Percentiles rank a stretch among this genome's conserved stretches.
phyloP scores from a whole-genome alignment of 2,888 invertebrate genomes.

The Drosophila helvetica region DNA sequence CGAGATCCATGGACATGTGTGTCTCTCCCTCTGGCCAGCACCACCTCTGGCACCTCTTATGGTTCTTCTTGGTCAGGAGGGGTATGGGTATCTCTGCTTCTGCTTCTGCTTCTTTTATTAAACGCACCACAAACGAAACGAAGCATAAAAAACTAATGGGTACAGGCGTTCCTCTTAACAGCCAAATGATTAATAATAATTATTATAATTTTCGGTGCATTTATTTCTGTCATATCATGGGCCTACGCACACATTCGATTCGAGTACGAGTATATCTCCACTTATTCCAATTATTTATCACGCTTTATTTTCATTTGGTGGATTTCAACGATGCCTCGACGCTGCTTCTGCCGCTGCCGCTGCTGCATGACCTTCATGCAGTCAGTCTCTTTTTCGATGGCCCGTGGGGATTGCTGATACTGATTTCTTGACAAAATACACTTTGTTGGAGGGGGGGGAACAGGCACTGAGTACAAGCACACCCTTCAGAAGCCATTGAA shows the following conservation, averaged over 20 bases:
- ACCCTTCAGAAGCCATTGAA: conserved; percentile 69
- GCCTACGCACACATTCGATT: not conserved
- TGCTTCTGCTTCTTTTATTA: too few species aligned
- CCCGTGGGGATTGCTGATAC: not conserved
- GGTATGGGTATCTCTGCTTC: too few species aligned
- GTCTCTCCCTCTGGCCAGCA: too few species aligned
- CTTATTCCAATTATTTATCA: conserved; percentile 41
- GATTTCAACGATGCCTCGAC: conserved; percentile 28
- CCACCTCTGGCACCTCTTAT: too few species aligned
- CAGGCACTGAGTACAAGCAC: conserved; percentile 10
- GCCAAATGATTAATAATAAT: not conserved
- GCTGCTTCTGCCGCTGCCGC: too few species aligned
- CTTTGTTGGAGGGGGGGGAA: too few species aligned
- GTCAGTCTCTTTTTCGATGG: conserved; percentile 15
- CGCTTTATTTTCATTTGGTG: conserved; percentile 28
- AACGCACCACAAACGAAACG: too few species aligned
- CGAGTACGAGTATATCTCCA: conserved; percentile 9
- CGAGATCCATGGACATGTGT: too few species aligned
- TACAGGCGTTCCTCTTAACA: not conserved
- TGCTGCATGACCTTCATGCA: conserved; percentile 22
- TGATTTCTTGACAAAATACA: conserved; percentile 22
- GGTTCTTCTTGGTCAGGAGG: too few species aligned
- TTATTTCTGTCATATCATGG: conserved; percentile 24
- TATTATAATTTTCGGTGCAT: conserved; percentile 30
- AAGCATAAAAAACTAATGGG: not conserved